Evolutionary conservation across 2,113 vertebrate genomes (phyloP).

Genomic region (Oncorhynchus clarkii): DNA sequence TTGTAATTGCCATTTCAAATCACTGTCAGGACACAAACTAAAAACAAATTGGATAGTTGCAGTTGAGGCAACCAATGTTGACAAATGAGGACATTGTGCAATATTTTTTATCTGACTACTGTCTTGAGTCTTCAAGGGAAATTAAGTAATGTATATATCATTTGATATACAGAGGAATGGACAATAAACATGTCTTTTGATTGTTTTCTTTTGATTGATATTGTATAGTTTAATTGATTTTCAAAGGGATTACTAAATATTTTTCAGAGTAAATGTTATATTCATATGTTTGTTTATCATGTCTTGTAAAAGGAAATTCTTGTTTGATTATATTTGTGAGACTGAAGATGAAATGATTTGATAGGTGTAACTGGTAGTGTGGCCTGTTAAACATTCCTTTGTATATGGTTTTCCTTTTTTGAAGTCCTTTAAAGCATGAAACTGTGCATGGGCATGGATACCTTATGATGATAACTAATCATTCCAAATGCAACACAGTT

Average conservation of each 20-base stretch:
- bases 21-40: background rate
- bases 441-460: slow-evolving; percentile 25
- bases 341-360: background rate
- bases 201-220: background rate
- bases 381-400: background rate
- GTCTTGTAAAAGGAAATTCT: background rate
- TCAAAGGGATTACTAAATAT: background rate
- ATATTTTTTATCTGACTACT: background rate
- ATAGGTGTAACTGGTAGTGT: background rate
- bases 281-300: background rate
- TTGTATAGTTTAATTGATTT: background rate
- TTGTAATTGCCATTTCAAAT: background rate
- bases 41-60: background rate
- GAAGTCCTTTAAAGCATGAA: slow-evolving; percentile 25
- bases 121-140: background rate
- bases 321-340: background rate
- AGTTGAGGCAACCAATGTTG: background rate
- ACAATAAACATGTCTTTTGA: background rate
- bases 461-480: background rate
- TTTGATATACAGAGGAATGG: background rate
- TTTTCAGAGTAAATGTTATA: background rate
- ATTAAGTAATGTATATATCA: background rate
- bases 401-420: background rate
- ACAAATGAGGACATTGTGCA: background rate
- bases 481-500: background rate